phyloP scores from a whole-genome alignment of 2,797 vertebrate species.

The Orestias chungarensis region DNA sequence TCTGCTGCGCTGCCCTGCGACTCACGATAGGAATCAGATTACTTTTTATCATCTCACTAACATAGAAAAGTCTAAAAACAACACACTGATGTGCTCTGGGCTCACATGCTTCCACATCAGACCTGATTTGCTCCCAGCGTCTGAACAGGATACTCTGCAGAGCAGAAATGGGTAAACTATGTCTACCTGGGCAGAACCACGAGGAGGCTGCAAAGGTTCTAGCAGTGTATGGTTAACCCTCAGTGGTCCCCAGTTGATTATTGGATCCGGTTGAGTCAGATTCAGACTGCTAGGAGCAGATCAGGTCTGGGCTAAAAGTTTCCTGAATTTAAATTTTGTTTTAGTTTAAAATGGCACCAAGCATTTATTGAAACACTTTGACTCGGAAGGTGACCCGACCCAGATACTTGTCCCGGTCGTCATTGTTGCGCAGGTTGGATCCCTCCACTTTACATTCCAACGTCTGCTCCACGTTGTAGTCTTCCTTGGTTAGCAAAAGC shows the following conservation, averaged over 20 bases:
- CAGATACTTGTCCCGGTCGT: conserved; percentile 92
- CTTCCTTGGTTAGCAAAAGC: conserved; percentile 75
- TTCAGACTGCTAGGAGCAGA: conserved; percentile 29
- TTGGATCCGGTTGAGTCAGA: conserved; percentile 13
- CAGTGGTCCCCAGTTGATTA: conserved; percentile 5
- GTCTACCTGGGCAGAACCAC: neutral
- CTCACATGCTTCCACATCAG: conserved; percentile 12
- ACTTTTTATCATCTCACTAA: conserved; percentile 7
- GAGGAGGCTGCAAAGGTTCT: neutral
- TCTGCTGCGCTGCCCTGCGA: conserved; percentile 4
- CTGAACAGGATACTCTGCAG: neutral
- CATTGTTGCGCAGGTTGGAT: conserved; percentile 84
- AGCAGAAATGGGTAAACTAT: neutral
- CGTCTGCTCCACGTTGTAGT: conserved; percentile 75
- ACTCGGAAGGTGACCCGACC: conserved; percentile 89
- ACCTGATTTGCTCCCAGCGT: conserved; percentile 8
- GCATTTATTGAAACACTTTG: conserved; percentile 78
- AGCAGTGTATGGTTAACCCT: neutral
- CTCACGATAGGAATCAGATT: conserved; percentile 2
- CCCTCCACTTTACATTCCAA: conserved; percentile 90
- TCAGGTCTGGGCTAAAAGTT: conserved; percentile 34
- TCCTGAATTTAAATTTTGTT: conserved; percentile 12
- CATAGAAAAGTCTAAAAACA: conserved; percentile 3
- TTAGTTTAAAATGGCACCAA: conserved; percentile 6
- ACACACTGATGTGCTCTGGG: conserved; percentile 9